Percentiles rank a stretch among this genome's conserved stretches.
Conservation (phyloP, 2,888 invertebrate species). For the Nomada fucata region DNA sequence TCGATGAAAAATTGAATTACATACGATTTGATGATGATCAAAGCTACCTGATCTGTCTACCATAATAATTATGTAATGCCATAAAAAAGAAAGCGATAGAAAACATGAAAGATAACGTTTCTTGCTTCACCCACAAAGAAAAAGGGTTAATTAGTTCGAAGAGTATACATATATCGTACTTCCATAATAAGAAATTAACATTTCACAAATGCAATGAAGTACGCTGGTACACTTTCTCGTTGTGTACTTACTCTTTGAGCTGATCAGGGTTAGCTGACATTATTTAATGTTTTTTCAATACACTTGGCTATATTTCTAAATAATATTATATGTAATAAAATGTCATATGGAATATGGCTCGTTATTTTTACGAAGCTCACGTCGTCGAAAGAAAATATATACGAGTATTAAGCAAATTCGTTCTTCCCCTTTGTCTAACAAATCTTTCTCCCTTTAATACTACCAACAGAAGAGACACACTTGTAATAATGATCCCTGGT, state of each 20-base stretch:
- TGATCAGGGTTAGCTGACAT: constrained; percentile 34
- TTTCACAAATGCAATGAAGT: background rate
- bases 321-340: background rate
- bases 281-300: constrained; percentile 17
- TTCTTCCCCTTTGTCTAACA: background rate
- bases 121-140: background rate
- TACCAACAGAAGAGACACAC: constrained; percentile 30
- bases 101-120: background rate
- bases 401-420: background rate
- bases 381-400: background rate
- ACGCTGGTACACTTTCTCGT: background rate
- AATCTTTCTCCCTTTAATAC: constrained; percentile 16
- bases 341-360: background rate
- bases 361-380: background rate
- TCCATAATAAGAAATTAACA: background rate
- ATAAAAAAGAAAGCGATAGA: constrained; percentile 3
- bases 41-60: background rate
- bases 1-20: no score
- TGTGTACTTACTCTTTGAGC: constrained; percentile 56
- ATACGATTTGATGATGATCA: background rate
- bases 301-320: background rate
- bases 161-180: background rate
- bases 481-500: constrained; percentile 37
- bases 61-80: constrained; percentile 2
- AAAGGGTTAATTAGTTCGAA: no score